phyloP scores from a whole-genome alignment of 2,113 vertebrate species.

The Hepsetus odoe region DNA sequence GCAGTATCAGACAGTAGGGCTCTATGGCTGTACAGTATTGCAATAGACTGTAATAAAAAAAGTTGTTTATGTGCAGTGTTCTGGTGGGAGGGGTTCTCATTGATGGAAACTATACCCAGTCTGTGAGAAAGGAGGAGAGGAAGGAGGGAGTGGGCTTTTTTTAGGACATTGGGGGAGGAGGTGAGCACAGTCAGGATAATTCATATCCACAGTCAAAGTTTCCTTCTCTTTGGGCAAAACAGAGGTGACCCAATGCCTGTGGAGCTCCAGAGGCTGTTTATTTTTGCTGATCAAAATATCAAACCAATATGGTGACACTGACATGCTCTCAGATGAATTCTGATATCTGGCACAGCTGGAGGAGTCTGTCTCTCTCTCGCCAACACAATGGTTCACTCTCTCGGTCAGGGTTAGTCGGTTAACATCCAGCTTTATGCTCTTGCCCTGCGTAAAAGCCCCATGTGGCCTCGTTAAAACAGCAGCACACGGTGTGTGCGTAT shows the following conservation, averaged over 20 bases:
- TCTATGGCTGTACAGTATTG: too few relatives aligned
- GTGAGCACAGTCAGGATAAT: slow-evolving; percentile 3
- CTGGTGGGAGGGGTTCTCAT: neutral
- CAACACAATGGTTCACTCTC: slow-evolving; percentile 4
- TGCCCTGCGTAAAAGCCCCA: neutral
- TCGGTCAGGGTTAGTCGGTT: neutral
- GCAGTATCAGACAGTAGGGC: neutral
- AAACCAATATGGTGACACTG: slow-evolving; percentile 18
- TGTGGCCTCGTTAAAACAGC: slow-evolving; percentile 15
- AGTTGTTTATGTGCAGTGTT: neutral
- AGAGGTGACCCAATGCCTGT: slow-evolving; percentile 11
- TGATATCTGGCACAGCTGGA: neutral
- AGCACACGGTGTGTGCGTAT: neutral
- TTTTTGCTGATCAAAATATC: slow-evolving; percentile 26
- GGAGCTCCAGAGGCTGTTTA: slow-evolving; percentile 33
- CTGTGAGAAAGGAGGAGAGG: slow-evolving; percentile 22
- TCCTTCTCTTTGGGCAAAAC: neutral
- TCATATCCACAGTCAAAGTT: slow-evolving; percentile 10
- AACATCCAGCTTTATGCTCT: slow-evolving; percentile 23
- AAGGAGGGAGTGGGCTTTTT: slow-evolving; percentile 12
- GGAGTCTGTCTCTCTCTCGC: neutral
- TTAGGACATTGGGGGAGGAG: neutral
- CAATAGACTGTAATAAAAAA: too few relatives aligned
- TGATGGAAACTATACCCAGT: slow-evolving; percentile 1
- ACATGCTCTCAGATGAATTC: slow-evolving; percentile 1